Evolutionary conservation across 2,797 vertebrate genomes (phyloP).

Genomic region (Pempheris klunzingeri): DNA sequence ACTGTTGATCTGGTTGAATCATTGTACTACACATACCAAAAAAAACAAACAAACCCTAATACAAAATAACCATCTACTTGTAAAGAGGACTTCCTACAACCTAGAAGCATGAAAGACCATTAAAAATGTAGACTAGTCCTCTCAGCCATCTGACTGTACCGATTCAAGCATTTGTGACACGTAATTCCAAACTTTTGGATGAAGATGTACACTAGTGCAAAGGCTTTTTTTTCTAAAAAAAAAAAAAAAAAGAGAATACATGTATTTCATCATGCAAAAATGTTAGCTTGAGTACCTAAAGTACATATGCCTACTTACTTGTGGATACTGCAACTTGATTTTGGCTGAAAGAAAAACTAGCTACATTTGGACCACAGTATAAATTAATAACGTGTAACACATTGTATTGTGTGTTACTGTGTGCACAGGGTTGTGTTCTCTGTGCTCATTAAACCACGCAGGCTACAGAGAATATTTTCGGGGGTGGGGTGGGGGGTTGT

Average conservation of each 20-base stretch:
- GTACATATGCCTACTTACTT: not conserved
- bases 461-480: constrained; percentile 32
- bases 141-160: no score
- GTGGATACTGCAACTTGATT: not conserved
- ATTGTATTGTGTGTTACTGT: constrained; percentile 31
- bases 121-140: no score
- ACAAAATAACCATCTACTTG: no score
- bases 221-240: not conserved
- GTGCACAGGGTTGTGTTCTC: constrained; percentile 24
- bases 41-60: no score
- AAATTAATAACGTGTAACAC: constrained; percentile 48
- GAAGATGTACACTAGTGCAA: not conserved
- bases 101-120: no score
- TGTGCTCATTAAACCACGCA: constrained; percentile 44
- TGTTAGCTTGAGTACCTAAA: not conserved
- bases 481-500: constrained; percentile 29
- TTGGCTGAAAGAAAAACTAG: not conserved
- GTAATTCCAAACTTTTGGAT: no score
- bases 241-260: not conserved
- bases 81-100: no score
- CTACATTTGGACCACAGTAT: constrained; percentile 35
- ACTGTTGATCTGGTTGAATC: no score
- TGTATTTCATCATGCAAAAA: constrained; percentile 10
- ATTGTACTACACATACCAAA: no score
- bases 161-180: no score